These are phyloP conservation scores for Varanus salvator DNA, from an alignment of 2,113 vertebrate genomes.

Conservation along the genomic window DNA sequence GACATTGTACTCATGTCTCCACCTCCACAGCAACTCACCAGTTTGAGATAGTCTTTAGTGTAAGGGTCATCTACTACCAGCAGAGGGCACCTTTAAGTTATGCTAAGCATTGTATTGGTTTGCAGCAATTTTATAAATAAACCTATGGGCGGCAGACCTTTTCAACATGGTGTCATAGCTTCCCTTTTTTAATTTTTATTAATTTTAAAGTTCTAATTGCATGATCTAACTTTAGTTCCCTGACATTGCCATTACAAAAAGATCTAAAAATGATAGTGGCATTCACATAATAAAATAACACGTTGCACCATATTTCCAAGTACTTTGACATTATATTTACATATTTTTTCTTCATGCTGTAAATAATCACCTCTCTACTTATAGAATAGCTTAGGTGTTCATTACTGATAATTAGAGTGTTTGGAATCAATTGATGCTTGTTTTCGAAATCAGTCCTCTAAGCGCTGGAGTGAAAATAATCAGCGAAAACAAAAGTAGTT, in stretches of 20 bases:
- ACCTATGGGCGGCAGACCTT: conserved; percentile 53
- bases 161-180: conserved; percentile 23
- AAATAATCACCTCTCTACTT: conserved; percentile 50
- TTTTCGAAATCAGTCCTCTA: conserved; percentile 63
- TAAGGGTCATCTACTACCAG: conserved; percentile 45
- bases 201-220: conserved; percentile 42
- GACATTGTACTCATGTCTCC: not conserved
- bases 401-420: conserved; percentile 70
- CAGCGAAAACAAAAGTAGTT: conserved; percentile 65
- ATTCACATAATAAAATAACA: fast-evolving
- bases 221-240: conserved; percentile 11
- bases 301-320: fast-evolving
- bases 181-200: not conserved
- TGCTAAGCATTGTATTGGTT: not conserved
- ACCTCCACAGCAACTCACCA: not conserved
- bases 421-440: conserved; percentile 69
- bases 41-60: conserved; percentile 7
- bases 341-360: not conserved
- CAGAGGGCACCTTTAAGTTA: conserved; percentile 72
- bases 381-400: conserved; percentile 68
- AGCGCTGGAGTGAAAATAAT: conserved; percentile 64
- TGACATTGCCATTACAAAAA: not conserved
- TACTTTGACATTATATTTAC: conserved; percentile 19
- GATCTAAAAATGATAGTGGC: not conserved
- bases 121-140: conserved; percentile 41